Evolutionary conservation across 2,113 vertebrate genomes (phyloP), one percentile per base, ranked within the genome.

Genomic region (Scortum barcoo): DNA sequence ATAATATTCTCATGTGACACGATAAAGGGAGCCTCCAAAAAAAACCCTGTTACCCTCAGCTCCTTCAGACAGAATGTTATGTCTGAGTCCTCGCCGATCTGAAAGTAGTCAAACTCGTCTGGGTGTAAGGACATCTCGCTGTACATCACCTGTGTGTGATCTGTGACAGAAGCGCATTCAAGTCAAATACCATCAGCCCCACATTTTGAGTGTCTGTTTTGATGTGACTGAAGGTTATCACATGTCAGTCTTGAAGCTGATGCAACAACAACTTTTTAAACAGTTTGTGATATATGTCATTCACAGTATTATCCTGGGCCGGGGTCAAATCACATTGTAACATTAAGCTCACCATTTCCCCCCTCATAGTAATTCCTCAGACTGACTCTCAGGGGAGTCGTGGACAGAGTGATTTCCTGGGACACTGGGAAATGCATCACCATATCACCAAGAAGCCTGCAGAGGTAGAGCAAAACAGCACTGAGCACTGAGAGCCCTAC

Each of bases 31-130:
- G 14, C 50, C 42, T 80, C 88, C 74, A 72, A 74, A 93, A 73
- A 86, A 89, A 88, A 82, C 20, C 53, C 54, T 1, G 85, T 96
- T 96, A 99, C 98, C 96, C 96, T 96, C 71, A 99, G 1, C 94
- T 99, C 98, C 93, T 97, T 99, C 76, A 98, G 95, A 93, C 97
- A 99, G 95, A 99, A 98, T 0, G 97, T 99, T 93, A 99, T 93
- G 89, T 97, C 96, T 16, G 96, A 97, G 84, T 97, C 93, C 36
- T 96, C 82, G 89, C 96, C 95, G 10, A 96, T 92, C 92, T 98
- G 96, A 90, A 97, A 97, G 92, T 95, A 94, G 88, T 97, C 97
- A 94, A 99, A 99, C 91, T 99, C 98, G 7, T 97, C 95, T 7
- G 96, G 94, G 75, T 92, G 94, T 79, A 99, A 90, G 42, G 93